Conservation (phyloP, 2,888 invertebrate genomes). For the Drosophila conformis region DNA sequence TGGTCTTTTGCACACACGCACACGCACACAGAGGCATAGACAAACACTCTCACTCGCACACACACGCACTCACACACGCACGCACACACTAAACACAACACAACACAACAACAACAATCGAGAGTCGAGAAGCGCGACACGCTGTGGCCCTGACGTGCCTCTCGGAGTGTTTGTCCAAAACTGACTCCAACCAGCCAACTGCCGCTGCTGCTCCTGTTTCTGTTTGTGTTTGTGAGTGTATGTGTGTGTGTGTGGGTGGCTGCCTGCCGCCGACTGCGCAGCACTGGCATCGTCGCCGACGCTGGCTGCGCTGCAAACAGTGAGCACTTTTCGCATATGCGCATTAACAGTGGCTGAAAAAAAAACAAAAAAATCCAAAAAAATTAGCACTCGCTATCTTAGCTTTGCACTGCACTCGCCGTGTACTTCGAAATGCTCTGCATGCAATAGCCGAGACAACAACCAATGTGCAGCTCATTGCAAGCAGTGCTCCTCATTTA, state of each 20-base stretch:
- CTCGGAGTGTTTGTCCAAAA: slow-evolving; percentile 85
- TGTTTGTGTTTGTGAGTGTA: slow-evolving; percentile 2
- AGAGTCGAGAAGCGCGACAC: slow-evolving; percentile 81
- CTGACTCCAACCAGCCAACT: slow-evolving; percentile 62
- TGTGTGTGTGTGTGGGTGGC: slow-evolving; percentile 29
- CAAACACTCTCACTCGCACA: slow-evolving; percentile 44
- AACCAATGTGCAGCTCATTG: neutral
- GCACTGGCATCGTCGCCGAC: slow-evolving; percentile 26
- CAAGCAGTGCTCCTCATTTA: neutral
- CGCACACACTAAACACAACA: slow-evolving; percentile 50
- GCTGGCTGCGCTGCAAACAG: slow-evolving; percentile 19
- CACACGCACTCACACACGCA: slow-evolving; percentile 44
- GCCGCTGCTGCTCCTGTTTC: slow-evolving; percentile 14
- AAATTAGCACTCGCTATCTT: slow-evolving; percentile 7
- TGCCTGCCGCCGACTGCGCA: slow-evolving; percentile 18
- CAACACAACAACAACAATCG: slow-evolving; percentile 65
- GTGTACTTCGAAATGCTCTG: neutral
- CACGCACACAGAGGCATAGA: slow-evolving; percentile 16
- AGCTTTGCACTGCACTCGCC: slow-evolving; percentile 17
- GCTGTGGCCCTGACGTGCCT: slow-evolving; percentile 82
- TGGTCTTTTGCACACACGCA: slow-evolving; percentile 48
- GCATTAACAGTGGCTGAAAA: slow-evolving; percentile 18
- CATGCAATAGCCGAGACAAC: neutral
- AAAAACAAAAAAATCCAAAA: neutral
- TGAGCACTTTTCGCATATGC: slow-evolving; percentile 21